Conservation (phyloP, 2,113 vertebrate species). For the Triplophysa rosa region DNA sequence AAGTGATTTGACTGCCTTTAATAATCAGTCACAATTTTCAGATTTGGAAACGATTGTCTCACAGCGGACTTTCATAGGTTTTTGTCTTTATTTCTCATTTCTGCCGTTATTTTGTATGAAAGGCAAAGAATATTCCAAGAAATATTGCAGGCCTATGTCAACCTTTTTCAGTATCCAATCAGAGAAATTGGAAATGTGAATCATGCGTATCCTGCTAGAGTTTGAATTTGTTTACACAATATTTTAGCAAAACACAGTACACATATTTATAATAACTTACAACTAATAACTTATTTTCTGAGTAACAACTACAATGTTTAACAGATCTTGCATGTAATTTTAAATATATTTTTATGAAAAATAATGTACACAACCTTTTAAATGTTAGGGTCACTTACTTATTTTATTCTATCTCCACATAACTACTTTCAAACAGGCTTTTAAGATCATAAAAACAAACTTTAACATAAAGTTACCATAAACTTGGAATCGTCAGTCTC, state of each 20-base stretch:
- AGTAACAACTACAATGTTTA: not conserved
- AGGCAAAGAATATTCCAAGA: not conserved
- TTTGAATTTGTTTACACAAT: not conserved
- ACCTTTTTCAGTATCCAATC: conserved; percentile 18
- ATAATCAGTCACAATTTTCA: not conserved
- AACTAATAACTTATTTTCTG: not conserved
- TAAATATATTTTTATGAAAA: not conserved
- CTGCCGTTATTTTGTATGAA: no score
- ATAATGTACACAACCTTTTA: not conserved
- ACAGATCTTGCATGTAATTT: not conserved
- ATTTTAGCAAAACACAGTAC: not conserved
- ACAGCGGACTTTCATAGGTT: not conserved
- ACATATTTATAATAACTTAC: not conserved
- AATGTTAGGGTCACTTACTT: not conserved
- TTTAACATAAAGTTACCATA: no score
- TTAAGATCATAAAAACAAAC: no score
- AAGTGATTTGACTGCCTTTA: no score
- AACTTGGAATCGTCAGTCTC: not conserved
- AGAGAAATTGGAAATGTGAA: not conserved
- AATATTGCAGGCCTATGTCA: not conserved
- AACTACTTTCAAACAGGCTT: no score
- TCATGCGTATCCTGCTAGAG: conserved; percentile 48
- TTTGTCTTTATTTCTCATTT: not conserved
- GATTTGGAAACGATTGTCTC: not conserved
- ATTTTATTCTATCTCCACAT: not conserved